Conservation (phyloP, 2,113 vertebrate species). For the Nanorana parkeri region DNA sequence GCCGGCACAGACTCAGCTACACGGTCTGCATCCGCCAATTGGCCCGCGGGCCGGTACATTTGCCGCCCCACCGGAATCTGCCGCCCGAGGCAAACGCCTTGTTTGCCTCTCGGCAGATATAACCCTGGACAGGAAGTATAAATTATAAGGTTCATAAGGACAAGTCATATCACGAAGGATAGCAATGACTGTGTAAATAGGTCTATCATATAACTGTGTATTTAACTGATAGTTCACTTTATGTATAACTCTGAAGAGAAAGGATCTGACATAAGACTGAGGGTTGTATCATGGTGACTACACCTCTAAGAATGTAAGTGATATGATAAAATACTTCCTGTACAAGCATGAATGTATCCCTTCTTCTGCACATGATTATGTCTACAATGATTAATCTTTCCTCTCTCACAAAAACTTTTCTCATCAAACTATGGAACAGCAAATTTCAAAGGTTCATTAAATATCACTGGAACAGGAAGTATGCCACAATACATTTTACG, state of each 20-base stretch:
- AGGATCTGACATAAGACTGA: neutral
- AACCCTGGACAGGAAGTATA: no score
- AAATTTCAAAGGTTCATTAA: no score
- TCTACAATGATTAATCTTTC: conserved; percentile 14
- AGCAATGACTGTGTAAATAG: neutral
- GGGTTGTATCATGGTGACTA: neutral
- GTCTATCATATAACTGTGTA: neutral
- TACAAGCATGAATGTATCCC: conserved; percentile 16
- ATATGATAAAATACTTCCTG: conserved; percentile 13
- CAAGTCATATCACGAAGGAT: neutral
- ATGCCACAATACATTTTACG: no score
- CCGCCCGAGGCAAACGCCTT: no score
- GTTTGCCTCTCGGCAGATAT: no score
- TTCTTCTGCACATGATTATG: conserved; percentile 9
- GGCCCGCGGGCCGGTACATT: no score
- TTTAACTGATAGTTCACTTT: neutral
- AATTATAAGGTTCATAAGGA: neutral
- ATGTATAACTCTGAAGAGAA: no score
- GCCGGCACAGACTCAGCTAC: no score
- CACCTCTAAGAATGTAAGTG: conserved; percentile 28
- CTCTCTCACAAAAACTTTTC: neutral
- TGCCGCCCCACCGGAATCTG: no score
- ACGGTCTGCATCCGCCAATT: no score
- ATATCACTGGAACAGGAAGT: no score
- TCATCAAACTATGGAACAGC: neutral